Conservation (phyloP, 2,113 vertebrate species). For the Camelus bactrianus region DNA sequence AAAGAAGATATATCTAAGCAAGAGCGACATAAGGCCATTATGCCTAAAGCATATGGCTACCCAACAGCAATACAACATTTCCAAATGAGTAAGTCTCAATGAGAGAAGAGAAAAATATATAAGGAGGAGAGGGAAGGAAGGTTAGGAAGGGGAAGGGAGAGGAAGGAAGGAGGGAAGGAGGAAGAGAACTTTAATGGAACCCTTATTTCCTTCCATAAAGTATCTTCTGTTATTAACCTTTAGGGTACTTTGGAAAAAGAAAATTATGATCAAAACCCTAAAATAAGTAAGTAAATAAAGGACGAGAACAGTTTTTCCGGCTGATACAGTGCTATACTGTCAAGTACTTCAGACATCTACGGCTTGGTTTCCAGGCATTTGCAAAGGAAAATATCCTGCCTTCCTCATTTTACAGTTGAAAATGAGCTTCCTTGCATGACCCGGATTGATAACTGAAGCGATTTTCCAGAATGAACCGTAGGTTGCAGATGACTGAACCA, state of each 20-base stretch:
- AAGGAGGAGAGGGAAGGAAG: background rate
- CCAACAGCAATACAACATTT: background rate
- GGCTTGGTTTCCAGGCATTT: background rate
- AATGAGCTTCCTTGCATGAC: background rate
- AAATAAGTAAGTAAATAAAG: constrained; percentile 56
- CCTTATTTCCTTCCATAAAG: background rate
- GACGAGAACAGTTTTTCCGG: constrained; percentile 62
- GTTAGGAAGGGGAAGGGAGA: background rate
- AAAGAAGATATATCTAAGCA: background rate
- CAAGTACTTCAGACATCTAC: constrained; percentile 28
- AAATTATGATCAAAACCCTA: constrained; percentile 27
- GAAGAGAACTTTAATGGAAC: background rate
- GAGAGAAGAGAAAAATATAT: background rate
- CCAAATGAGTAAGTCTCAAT: background rate
- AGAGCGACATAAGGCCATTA: background rate
- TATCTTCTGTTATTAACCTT: constrained; percentile 32
- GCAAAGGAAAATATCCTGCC: background rate
- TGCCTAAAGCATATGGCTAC: background rate
- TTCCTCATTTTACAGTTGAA: background rate
- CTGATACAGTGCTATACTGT: constrained; percentile 63
- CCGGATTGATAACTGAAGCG: background rate
- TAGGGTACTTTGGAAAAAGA: background rate
- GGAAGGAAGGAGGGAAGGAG: background rate
- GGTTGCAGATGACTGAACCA: background rate
- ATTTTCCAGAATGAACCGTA: constrained; percentile 32